These are phyloP conservation scores for Drosophila histrio DNA, from an alignment of 2,888 invertebrate species.

Conservation along the genomic window DNA sequence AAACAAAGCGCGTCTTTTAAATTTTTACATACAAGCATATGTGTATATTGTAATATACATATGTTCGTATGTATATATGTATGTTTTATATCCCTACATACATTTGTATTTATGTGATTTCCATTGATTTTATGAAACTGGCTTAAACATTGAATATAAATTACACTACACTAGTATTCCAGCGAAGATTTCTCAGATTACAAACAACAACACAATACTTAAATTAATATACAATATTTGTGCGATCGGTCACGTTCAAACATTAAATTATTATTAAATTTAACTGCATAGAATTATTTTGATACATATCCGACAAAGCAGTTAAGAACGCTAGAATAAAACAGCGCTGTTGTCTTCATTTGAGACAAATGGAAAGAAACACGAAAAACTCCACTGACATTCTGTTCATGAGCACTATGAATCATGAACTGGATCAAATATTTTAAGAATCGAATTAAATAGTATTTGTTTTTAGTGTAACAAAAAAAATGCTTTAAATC, in stretches of 20 bases:
- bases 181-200: background rate
- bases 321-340: background rate
- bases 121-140: constrained; percentile 1
- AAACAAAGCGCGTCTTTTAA: background rate
- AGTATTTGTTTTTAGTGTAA: no score
- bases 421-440: no score
- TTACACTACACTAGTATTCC: background rate
- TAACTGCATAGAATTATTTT: background rate
- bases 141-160: background rate
- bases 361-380: background rate
- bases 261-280: background rate
- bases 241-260: background rate
- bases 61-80: background rate
- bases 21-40: background rate
- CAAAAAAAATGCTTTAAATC: no score
- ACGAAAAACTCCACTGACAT: background rate
- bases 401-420: no score
- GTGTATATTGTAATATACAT: no score
- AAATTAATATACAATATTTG: background rate
- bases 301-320: background rate
- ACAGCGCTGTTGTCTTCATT: background rate
- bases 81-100: background rate
- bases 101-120: background rate
- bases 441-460: no score
- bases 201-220: background rate